These are phyloP conservation scores for Oryzias woworae DNA, from an alignment of 2,113 vertebrate genomes.

Conservation along the genomic window DNA sequence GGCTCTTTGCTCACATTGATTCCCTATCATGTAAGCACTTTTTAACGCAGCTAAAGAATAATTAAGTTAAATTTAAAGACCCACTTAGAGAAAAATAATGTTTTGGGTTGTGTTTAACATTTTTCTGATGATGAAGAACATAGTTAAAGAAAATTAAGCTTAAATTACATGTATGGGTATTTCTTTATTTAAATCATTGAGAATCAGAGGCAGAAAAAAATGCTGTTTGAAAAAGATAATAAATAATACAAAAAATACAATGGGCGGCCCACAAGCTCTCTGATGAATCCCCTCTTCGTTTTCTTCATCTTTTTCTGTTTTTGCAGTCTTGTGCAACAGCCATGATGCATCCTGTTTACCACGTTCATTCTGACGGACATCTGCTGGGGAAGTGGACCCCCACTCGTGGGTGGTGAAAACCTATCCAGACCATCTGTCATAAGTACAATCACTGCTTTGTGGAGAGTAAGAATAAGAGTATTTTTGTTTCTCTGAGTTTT, in stretches of 20 bases:
- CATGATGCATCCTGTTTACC: constrained; percentile 81
- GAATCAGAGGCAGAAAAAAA: no score
- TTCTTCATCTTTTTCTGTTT: neutral
- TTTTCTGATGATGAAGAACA: no score
- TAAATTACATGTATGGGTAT: no score
- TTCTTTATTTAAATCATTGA: no score
- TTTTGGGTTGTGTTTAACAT: neutral
- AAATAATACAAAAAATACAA: no score
- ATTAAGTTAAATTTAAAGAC: neutral
- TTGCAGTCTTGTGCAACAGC: constrained; percentile 83
- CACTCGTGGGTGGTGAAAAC: constrained; percentile 66
- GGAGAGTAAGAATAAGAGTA: neutral
- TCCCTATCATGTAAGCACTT: constrained; percentile 82
- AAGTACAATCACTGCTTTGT: neutral
- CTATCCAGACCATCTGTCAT: neutral
- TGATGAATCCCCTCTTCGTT: no score
- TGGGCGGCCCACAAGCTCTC: no score
- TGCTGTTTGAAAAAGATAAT: no score
- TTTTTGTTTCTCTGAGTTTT: neutral
- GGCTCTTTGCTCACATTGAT: constrained; percentile 77
- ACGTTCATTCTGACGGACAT: constrained; percentile 74
- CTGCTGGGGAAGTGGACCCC: constrained; percentile 80
- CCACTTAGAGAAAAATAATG: neutral
- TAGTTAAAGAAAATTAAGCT: no score
- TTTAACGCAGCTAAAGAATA: neutral